Base-by-base conservation (phyloP, 2,888 invertebrate genomes). In the Apotomis turbidana region DNA sequence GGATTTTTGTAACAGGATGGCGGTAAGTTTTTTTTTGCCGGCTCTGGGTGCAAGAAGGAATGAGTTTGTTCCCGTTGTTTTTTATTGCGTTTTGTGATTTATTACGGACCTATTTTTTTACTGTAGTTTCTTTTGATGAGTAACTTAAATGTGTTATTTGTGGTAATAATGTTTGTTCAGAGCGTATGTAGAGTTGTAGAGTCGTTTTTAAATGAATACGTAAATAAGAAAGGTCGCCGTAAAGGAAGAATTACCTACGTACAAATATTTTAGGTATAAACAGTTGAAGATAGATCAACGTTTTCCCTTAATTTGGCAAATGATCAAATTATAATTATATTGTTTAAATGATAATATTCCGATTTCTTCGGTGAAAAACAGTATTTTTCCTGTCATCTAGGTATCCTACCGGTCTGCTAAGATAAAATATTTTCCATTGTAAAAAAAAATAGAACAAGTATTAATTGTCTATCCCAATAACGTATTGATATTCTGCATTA, bases 21-120 rank as follows among this genome's bases (percentile, higher is more conserved):
- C 83, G 83, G 83, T 83, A 80, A 81, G 69, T 76, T 67, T 77
- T 75, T 77, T 75, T 75, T 77, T 72, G 10, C 46, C 15, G 61
- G 38, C 12, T n/a, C 55, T 61, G 15, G 5, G 38, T 13, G 61
- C 55, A 13, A 38, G 49, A 57, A 57, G 69, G 62, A 57, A 55
- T 38, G 61, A n/a, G 61, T 38, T 12, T n/a, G 51, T 13, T 64
- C 12, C 27, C 27, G 15, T 10, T 15, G 15, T 15, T 44, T 55
- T 66, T 64, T 66, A 27, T 15, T 8, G 44, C 38, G 9, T 63
- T 49, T 49, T 9, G 49, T 49, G 6, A 49, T 49, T 49, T 49
- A 49, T 12, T 49, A 12, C 5, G 12, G 10, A 49, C 9, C 5
- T 9, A 2, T 49, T 49, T 49, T 15, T 10, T 49, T 49, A 41